Conservation (phyloP, 1,140 invertebrate genomes). For the Drosophila pachea region DNA sequence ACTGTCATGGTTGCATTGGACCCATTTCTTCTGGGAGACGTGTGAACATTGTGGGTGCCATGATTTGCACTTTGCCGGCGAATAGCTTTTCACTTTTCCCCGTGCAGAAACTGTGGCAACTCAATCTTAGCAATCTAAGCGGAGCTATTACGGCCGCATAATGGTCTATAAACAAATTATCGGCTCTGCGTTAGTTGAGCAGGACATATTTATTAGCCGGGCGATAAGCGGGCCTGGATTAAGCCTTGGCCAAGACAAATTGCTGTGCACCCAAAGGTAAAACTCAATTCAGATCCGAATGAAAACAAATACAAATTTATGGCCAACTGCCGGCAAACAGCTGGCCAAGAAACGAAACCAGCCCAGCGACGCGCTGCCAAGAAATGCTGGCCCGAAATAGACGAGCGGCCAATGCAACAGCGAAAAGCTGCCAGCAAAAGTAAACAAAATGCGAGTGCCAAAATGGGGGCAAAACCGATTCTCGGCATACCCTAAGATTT, state of each 20-base stretch:
- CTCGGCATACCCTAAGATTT: constrained; percentile 14
- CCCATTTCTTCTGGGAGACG: constrained; percentile 39
- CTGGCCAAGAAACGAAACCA: constrained; percentile 36
- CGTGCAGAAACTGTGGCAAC: background rate
- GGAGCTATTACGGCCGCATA: constrained; percentile 2
- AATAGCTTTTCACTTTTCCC: constrained; percentile 33
- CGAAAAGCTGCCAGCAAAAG: constrained; percentile 31
- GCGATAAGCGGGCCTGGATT: constrained; percentile 36
- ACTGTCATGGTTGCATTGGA: constrained; percentile 45
- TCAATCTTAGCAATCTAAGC: background rate
- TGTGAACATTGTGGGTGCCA: constrained; percentile 59
- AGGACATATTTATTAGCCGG: constrained; percentile 41
- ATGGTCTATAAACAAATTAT: constrained; percentile 55
- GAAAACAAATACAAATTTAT: constrained; percentile 12
- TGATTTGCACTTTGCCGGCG: constrained; percentile 62
- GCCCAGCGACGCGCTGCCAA: constrained; percentile 42
- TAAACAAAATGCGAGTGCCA: constrained; percentile 28
- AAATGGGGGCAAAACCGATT: background rate
- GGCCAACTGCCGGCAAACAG: constrained; percentile 32
- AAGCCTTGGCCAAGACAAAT: constrained; percentile 50
- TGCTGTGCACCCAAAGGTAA: constrained; percentile 47
- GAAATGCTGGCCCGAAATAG: constrained; percentile 44
- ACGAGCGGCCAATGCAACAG: constrained; percentile 32
- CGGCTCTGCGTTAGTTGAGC: constrained; percentile 17
- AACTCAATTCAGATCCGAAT: constrained; percentile 22